phyloP scores from a whole-genome alignment of 2,113 vertebrate species.

The Cyprinodon tularosa region DNA sequence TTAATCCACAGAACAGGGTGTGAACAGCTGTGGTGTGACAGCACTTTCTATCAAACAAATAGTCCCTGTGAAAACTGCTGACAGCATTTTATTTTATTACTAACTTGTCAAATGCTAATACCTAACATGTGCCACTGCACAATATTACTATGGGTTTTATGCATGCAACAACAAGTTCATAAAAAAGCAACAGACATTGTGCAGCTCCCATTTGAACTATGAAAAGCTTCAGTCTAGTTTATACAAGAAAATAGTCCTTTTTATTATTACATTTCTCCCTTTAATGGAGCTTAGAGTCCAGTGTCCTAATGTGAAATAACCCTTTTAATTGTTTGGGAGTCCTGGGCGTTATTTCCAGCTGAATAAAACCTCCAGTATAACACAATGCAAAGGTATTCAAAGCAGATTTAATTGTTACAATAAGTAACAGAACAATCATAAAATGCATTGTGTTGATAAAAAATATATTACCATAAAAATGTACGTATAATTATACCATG shows the following conservation, averaged over 20 bases:
- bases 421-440: background rate
- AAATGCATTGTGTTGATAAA: background rate
- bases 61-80: constrained; percentile 9
- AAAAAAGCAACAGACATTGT: constrained; percentile 2
- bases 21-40: constrained; percentile 22
- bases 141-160: background rate
- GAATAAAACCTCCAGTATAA: background rate
- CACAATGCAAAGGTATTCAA: background rate
- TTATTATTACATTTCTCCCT: background rate
- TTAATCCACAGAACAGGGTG: constrained; percentile 8
- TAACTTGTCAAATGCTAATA: constrained; percentile 18
- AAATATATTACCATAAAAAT: no score
- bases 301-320: background rate
- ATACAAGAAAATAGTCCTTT: background rate
- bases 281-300: background rate
- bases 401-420: background rate
- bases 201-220: constrained; percentile 1
- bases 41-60: constrained; percentile 22
- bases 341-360: background rate
- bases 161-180: constrained; percentile 3
- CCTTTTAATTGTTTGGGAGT: background rate
- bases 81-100: constrained; percentile 14
- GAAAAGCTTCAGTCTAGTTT: background rate
- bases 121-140: background rate
- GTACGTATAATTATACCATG: background rate